Percentiles rank a stretch among this genome's conserved stretches.
Evolutionary conservation across 2,797 vertebrate genomes (phyloP).

Genomic region (Sciurus carolinensis): DNA sequence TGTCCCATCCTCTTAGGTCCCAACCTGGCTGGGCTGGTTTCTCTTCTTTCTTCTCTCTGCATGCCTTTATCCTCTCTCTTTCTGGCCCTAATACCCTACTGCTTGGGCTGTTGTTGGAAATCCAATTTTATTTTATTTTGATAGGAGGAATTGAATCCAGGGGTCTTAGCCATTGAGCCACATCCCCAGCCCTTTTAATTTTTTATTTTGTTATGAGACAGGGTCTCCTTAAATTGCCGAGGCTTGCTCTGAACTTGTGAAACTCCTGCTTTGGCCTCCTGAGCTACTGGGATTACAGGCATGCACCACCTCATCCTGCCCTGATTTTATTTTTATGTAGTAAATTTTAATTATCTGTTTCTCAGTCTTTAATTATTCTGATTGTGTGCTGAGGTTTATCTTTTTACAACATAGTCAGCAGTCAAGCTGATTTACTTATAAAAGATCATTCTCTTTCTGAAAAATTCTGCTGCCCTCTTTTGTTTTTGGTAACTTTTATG

Average conservation of each 20-base stretch:
- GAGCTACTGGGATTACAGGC: too few relatives aligned
- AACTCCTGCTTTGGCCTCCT: too few relatives aligned
- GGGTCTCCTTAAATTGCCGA: too few relatives aligned
- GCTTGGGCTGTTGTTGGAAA: neutral
- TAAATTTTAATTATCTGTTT: constrained; percentile 14
- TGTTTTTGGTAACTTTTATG: neutral
- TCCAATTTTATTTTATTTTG: neutral
- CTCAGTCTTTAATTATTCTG: neutral
- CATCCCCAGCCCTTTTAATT: too few relatives aligned
- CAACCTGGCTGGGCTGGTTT: neutral
- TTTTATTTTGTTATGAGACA: too few relatives aligned
- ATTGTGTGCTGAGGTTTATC: neutral
- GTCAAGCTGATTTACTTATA: neutral
- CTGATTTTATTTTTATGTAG: neutral
- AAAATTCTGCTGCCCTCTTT: neutral
- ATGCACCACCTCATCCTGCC: neutral
- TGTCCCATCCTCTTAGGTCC: neutral
- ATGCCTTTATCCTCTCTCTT: neutral
- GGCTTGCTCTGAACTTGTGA: too few relatives aligned
- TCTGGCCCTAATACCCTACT: fast-evolving
- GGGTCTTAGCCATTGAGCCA: too few relatives aligned
- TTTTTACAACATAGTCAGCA: neutral
- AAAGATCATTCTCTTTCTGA: neutral
- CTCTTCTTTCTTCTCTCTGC: fast-evolving
- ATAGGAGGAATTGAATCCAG: too few relatives aligned